Evolutionary conservation across 2,888 invertebrate species (phyloP).

Genomic region (Pseudococcus jackbeardsleyi): DNA sequence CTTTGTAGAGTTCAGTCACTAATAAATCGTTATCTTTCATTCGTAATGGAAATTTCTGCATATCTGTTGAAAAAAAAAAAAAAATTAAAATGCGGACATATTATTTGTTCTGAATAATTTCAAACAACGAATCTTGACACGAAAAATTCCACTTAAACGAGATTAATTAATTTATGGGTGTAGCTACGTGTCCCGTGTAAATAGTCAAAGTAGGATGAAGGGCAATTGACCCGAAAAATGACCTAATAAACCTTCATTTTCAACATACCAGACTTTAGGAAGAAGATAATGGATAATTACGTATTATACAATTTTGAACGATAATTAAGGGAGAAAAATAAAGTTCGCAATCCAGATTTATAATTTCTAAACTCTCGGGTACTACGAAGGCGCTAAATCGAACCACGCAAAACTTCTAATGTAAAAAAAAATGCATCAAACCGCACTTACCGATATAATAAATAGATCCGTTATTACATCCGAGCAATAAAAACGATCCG

Average conservation of each 20-base stretch:
- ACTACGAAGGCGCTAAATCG: not conserved
- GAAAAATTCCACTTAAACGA: too few relatives aligned
- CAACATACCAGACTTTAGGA: too few relatives aligned
- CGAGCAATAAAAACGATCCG: slow-evolving; percentile 93
- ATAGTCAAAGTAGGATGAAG: too few relatives aligned
- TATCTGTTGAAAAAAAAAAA: slow-evolving; percentile 76
- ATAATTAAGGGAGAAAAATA: not conserved
- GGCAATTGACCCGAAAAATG: too few relatives aligned
- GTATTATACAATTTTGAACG: too few relatives aligned
- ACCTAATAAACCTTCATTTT: too few relatives aligned
- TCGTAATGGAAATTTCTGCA: slow-evolving; percentile 98
- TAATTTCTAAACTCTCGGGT: too few relatives aligned
- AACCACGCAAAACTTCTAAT: not conserved
- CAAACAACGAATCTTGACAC: too few relatives aligned
- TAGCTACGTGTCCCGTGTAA: too few relatives aligned
- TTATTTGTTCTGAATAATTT: too few relatives aligned
- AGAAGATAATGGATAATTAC: too few relatives aligned
- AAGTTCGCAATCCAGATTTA: not conserved
- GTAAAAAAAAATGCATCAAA: not conserved
- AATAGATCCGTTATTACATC: slow-evolving; percentile 96
- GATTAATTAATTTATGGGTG: too few relatives aligned
- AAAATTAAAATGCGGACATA: not conserved
- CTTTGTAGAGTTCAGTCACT: slow-evolving; percentile 95
- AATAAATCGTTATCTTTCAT: slow-evolving; percentile 99
- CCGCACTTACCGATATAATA: slow-evolving; percentile 88